A percentile compares a stretch with the other conserved stretches of the same genome.
phyloP scores from a whole-genome alignment of 37 sponge, comb jelly and placozoan genomes.

The Petrosia ficiformis region DNA sequence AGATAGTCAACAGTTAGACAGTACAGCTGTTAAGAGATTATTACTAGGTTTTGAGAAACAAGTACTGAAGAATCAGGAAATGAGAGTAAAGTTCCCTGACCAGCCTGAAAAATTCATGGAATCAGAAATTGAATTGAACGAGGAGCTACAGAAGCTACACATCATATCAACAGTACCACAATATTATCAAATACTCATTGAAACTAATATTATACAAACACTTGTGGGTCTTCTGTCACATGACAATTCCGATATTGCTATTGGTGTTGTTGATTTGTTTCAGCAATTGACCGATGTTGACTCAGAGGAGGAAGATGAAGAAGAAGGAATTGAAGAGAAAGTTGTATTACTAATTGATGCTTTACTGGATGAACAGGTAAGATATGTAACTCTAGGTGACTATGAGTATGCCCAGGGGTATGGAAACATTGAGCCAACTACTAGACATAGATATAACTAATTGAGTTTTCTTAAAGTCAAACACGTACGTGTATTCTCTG shows the following conservation, averaged over 20 bases:
- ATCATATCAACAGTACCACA: conserved; percentile 89
- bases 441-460: too few relatives aligned
- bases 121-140: conserved; percentile 92
- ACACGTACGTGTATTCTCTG: too few relatives aligned
- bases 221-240: conserved; percentile 83
- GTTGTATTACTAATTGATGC: conserved; percentile 75
- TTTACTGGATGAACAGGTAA: conserved; percentile 69
- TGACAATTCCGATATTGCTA: conserved; percentile 88
- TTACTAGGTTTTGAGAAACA: conserved; percentile 91
- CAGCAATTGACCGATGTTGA: conserved; percentile 95
- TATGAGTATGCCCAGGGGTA: too few relatives aligned
- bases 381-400: background rate
- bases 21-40: conserved; percentile 77
- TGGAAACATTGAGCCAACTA: too few relatives aligned
- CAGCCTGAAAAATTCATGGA: conserved; percentile 95
- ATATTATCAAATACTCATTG: conserved; percentile 73
- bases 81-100: conserved; percentile 93
- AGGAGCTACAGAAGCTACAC: conserved; percentile 88
- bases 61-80: conserved; percentile 86
- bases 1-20: conserved; percentile 64
- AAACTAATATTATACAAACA: conserved; percentile 60
- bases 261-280: conserved; percentile 86
- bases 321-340: conserved; percentile 28
- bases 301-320: conserved; percentile 70
- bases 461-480: too few relatives aligned